Evolutionary conservation across 2,797 vertebrate species (phyloP), one percentile per base, ranked within the genome.

Genomic region (Bradypodion pumilum): DNA sequence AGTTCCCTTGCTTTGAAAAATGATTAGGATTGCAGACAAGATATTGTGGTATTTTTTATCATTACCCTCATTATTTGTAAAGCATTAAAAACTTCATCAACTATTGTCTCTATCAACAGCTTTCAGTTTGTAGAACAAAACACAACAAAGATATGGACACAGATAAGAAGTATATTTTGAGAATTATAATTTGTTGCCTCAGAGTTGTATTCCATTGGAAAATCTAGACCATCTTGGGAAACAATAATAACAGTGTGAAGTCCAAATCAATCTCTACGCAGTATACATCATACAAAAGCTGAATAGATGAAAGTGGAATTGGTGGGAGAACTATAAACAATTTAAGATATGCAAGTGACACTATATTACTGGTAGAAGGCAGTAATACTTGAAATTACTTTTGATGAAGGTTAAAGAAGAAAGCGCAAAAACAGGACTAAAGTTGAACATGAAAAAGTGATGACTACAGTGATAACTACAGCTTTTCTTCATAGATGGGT

Each of bases 171-270:
- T 37, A 62, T 46, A 83, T 32, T 19, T 35, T 77, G 40, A 59
- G 63, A 83, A 76, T 83, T 77, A 69, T 83, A 35, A 29, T 63
- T 49, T 29, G 76, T 49, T 60, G n/a, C 59, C 37, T 69, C 49
- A 60, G 40, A 63, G 12, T 59, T 7, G 6, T 56, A 27, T 56
- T 42, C 49, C 49, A 69, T 16, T 83, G 49, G 49, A 29, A 59
- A 76, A 76, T 8, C 8, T 82, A 46, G 76, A 66, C 9, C n/a
- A 19, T 44, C 40, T 63, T 23, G 32, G 15, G 46, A 25, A 65
- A 35, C 21, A 76, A 56, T 49, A 49, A 49, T 56, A 56, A 56
- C 52, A 56, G 19, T 56, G 19, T 16, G 12, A 56, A 56, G 52
- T 19, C 19, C 52, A 4, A 4, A 5, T 56, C 52, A 56, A 56